Conservation (phyloP, 2,113 vertebrate species). For the Malurus elegans region DNA sequence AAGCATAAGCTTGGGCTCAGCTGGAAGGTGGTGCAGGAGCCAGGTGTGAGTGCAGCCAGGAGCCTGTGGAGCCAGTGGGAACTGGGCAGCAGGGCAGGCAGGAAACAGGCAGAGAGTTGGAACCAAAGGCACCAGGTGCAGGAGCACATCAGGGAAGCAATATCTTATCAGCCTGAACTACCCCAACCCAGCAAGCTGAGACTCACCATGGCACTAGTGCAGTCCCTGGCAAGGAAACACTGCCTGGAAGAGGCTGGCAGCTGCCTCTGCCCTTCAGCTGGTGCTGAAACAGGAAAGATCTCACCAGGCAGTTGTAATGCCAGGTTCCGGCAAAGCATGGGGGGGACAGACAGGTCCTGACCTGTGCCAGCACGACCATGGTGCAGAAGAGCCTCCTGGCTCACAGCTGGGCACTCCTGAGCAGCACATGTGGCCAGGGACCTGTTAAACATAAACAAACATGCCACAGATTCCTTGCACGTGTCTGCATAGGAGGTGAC, state of each 20-base stretch:
- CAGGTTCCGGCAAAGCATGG: background rate
- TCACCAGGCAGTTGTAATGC: background rate
- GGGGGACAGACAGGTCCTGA: background rate
- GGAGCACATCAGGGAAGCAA: background rate
- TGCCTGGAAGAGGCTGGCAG: background rate
- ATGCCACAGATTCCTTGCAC: background rate
- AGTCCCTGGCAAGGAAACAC: background rate
- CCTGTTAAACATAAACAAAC: background rate
- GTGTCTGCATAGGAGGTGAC: background rate
- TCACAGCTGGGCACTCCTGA: background rate
- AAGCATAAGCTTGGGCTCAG: background rate
- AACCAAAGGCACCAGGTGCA: background rate
- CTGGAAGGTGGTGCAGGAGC: background rate
- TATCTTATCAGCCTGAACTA: background rate
- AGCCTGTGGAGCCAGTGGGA: background rate
- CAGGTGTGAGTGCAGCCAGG: background rate
- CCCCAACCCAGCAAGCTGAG: background rate
- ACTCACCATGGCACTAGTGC: background rate
- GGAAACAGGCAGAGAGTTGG: background rate
- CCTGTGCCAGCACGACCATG: background rate
- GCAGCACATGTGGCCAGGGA: background rate
- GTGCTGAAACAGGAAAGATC: background rate
- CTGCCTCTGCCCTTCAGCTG: background rate
- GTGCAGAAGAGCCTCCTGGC: background rate
- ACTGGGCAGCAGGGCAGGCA: background rate